These are phyloP conservation scores for Bryconaethiops microstoma DNA, from an alignment of 2,797 vertebrate genomes.

Conservation along the genomic window DNA sequence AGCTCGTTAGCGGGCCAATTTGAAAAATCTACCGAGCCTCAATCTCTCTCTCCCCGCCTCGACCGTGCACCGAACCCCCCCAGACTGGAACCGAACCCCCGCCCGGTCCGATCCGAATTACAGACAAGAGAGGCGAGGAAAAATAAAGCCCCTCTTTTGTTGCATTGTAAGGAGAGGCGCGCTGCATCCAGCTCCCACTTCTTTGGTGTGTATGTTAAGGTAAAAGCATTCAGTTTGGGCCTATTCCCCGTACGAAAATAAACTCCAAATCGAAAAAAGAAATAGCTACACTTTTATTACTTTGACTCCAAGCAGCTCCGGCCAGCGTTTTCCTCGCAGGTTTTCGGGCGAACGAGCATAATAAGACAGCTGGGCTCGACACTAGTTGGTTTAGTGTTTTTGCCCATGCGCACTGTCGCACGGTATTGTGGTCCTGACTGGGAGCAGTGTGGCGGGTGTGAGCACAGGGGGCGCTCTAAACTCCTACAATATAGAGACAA, in stretches of 20 bases:
- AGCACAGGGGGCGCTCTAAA: background rate
- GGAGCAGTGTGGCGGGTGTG: background rate
- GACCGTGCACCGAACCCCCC: background rate
- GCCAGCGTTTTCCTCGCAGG: slow-evolving; percentile 79
- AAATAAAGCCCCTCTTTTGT: slow-evolving; percentile 80
- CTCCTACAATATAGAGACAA: no score
- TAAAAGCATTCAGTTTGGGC: no score
- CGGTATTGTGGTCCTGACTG: slow-evolving; percentile 57
- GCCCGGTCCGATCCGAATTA: background rate
- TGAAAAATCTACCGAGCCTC: slow-evolving; percentile 25
- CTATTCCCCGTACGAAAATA: background rate
- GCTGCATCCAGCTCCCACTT: slow-evolving; percentile 71
- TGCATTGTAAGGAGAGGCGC: slow-evolving; percentile 83
- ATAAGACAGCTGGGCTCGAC: slow-evolving; percentile 79
- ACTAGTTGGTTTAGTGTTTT: slow-evolving; percentile 55
- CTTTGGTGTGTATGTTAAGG: slow-evolving; percentile 38
- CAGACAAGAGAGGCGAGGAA: background rate
- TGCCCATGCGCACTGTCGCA: slow-evolving; percentile 55
- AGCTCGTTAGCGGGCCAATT: slow-evolving; percentile 67
- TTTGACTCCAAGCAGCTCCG: slow-evolving; percentile 79
- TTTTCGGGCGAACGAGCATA: slow-evolving; percentile 90
- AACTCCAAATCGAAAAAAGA: slow-evolving; percentile 51
- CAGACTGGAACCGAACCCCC: background rate
- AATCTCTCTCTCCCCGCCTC: background rate
- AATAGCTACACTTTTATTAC: slow-evolving; percentile 80